Conservation (phyloP, 2,797 vertebrate genomes). For the Poeciliopsis presidionis region DNA sequence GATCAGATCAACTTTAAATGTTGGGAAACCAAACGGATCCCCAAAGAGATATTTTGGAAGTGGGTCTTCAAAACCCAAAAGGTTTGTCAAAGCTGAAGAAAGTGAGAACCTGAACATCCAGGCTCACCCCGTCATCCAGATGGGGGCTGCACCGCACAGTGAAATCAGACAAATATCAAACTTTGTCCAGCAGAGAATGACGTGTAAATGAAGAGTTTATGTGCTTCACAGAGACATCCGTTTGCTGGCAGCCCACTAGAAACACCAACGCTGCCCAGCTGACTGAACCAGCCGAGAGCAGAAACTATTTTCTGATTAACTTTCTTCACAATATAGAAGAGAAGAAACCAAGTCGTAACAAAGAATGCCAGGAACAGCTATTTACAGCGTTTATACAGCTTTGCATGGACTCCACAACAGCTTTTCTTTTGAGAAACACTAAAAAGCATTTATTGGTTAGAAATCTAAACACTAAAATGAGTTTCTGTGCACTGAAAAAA, state of each 20-base stretch:
- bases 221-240: not conserved
- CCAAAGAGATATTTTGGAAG: not conserved
- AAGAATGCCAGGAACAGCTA: constrained; percentile 43
- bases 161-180: not conserved
- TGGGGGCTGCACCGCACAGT: not conserved
- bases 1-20: not conserved
- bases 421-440: not conserved
- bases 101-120: not conserved
- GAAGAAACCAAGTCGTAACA: constrained; percentile 17
- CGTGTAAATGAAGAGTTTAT: not conserved
- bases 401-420: constrained; percentile 8
- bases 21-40: not conserved
- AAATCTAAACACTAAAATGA: not conserved
- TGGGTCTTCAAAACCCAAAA: not conserved
- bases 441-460: not conserved
- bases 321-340: constrained; percentile 3
- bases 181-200: constrained; percentile 6
- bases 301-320: constrained; percentile 15
- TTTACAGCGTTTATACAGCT: constrained; percentile 62
- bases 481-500: not conserved
- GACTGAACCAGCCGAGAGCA: constrained; percentile 25
- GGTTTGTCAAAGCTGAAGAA: not conserved
- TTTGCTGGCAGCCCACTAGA: not conserved
- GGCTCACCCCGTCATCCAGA: not conserved
- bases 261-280: constrained; percentile 22